Evolutionary conservation across 2,888 invertebrate genomes (phyloP).

Genomic region (Automeris io): DNA sequence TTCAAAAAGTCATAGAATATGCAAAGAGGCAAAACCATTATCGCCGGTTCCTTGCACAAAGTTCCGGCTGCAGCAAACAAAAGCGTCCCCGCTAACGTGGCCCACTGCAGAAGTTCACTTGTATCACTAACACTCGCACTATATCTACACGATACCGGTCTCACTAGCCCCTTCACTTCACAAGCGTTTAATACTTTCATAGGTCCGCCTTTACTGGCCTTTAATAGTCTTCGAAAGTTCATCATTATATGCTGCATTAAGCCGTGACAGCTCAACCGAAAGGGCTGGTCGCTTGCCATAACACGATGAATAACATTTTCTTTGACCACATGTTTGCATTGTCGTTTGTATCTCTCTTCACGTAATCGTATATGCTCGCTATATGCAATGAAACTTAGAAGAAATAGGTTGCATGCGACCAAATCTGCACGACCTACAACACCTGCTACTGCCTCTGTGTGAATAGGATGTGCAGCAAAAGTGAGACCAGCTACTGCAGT

Average conservation of each 20-base stretch:
- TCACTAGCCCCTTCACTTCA: slow-evolving; percentile 49
- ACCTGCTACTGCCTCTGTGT: slow-evolving; percentile 97
- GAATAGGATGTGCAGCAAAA: slow-evolving; percentile 97
- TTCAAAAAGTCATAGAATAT: slow-evolving; percentile 89
- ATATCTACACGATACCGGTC: slow-evolving; percentile 54
- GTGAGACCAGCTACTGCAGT: slow-evolving; percentile 87
- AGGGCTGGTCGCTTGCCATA: slow-evolving; percentile 45
- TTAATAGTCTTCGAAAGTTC: slow-evolving; percentile 58
- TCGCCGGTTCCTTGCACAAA: slow-evolving; percentile 96
- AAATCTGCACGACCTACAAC: slow-evolving; percentile 97
- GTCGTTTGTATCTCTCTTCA: slow-evolving; percentile 59
- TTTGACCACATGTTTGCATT: slow-evolving; percentile 51
- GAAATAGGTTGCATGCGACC: slow-evolving; percentile 92
- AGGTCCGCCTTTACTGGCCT: slow-evolving; percentile 59
- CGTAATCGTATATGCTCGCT: slow-evolving; percentile 84
- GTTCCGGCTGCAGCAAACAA: slow-evolving; percentile 87
- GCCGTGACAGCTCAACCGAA: slow-evolving; percentile 63
- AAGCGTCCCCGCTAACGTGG: slow-evolving; percentile 79
- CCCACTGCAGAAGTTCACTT: slow-evolving; percentile 65
- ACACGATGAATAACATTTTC: slow-evolving; percentile 42
- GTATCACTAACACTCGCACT: slow-evolving; percentile 62
- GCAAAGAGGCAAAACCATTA: slow-evolving; percentile 94
- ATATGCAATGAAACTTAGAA: slow-evolving; percentile 91
- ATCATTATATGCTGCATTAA: slow-evolving; percentile 63
- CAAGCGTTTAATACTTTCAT: slow-evolving; percentile 54